Evolutionary conservation across 2,888 invertebrate genomes (phyloP), one percentile per base, ranked within the genome.

Genomic region (Heterodera filipjevi): DNA sequence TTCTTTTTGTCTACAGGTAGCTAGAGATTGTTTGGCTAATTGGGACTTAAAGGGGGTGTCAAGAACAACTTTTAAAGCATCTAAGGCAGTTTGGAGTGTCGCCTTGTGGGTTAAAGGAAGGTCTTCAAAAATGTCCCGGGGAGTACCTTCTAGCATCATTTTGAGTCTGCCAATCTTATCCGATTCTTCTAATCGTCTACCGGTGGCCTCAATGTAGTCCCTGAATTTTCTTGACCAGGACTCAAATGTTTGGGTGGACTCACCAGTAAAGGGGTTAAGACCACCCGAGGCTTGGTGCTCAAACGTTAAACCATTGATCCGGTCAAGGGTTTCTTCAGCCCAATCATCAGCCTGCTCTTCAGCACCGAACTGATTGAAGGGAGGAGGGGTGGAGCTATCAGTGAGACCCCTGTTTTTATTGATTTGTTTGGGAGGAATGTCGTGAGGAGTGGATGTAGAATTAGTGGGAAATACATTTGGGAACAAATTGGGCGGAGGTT

Each of bases 141-240:
- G n/a, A n/a, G n/a, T n/a, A n/a, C n/a, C n/a, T n/a, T n/a, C n/a
- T n/a, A n/a, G n/a, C n/a, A n/a, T n/a, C n/a, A n/a, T n/a, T n/a
- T n/a, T n/a, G n/a, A n/a, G 71, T 8, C 71, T 5, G 32, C 71
- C 71, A 32, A 71, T 71, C 32, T 71, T 71, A 14, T 44, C 44
- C n/a, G n/a, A 30, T 71, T 71, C 71, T 27, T 27, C 71, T 27
- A 71, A 12, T 12, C 32, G 30, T 27, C 49, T n/a, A 10, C 32
- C 32, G 49, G 71, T 71, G 44, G 46, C 71, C 32, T 71, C 71
- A 44, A 71, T 71, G 32, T 32, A 71, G 49, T 71, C 71, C 32
- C 30, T 44, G 27, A 71, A 71, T 71, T 71, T 71, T 14, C 49
- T 22, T 2, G 71, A 30, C 71, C 71, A 71, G 10, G 71, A 71